A percentile compares a stretch with the other conserved stretches of the same genome.
These are phyloP conservation scores for Monarcha castaneiventris DNA, from an alignment of 2,113 vertebrate genomes.

Conservation along the genomic window DNA sequence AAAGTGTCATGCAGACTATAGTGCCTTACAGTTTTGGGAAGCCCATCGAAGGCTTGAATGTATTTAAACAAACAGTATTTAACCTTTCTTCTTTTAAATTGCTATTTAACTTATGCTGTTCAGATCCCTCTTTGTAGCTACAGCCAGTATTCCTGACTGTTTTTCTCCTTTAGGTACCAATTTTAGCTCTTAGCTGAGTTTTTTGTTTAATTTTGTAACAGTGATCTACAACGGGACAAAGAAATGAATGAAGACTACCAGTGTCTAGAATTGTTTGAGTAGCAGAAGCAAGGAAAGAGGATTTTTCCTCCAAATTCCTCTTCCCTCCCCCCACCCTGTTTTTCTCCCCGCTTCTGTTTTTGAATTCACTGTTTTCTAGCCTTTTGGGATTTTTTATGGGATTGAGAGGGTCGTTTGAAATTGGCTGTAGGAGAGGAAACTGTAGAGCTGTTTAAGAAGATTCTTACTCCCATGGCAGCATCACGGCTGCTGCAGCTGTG, in stretches of 20 bases:
- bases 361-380: not conserved
- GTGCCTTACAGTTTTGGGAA: not conserved
- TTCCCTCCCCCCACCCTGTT: accelerated
- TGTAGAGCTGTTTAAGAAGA: not conserved
- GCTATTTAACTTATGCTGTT: not conserved
- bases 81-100: not conserved
- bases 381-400: not conserved
- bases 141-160: not conserved
- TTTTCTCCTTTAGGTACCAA: not conserved
- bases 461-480: not conserved
- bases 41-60: accelerated
- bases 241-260: not conserved
- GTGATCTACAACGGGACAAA: not conserved
- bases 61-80: not conserved
- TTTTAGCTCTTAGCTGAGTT: not conserved
- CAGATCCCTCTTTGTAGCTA: not conserved
- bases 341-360: accelerated
- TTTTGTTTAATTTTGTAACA: not conserved
- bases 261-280: not conserved
- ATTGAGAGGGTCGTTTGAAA: not conserved
- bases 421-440: not conserved
- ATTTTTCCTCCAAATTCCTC: not conserved
- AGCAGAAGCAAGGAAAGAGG: not conserved
- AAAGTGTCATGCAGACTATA: not conserved
- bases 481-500: not conserved